Percentiles rank a stretch among this genome's conserved stretches.
Conservation (phyloP, 2,797 vertebrate genomes). For the Lateolabrax maculatus region DNA sequence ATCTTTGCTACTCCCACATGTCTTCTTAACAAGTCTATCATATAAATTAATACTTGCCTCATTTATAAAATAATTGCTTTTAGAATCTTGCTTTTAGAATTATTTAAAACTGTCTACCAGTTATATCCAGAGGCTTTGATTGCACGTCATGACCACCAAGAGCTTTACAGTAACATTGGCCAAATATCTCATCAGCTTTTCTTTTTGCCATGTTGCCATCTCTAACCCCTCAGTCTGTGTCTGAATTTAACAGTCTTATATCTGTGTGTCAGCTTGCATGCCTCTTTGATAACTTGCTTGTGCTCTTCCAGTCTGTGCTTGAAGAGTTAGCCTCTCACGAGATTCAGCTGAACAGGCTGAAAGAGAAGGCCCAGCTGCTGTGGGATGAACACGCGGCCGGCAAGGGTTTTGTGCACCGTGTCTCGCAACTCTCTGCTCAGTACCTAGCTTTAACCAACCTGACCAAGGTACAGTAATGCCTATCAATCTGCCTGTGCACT, state of each 20-base stretch:
- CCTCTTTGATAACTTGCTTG: conserved; percentile 87
- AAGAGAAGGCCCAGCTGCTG: conserved; percentile 96
- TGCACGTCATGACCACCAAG: conserved; percentile 39
- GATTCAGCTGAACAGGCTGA: conserved; percentile 94
- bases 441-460: conserved; percentile 95
- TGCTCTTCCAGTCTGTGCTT: conserved; percentile 96
- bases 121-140: conserved; percentile 22
- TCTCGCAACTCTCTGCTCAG: conserved; percentile 95
- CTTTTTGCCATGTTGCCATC: conserved; percentile 59
- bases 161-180: conserved; percentile 38
- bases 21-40: conserved; percentile 36
- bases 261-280: conserved; percentile 80
- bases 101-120: conserved; percentile 25
- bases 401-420: conserved; percentile 96
- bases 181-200: conserved; percentile 37
- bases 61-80: not conserved
- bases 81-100: conserved; percentile 13
- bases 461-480: conserved; percentile 92
- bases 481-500: conserved; percentile 83
- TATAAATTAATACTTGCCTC: conserved; percentile 12
- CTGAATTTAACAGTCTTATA: conserved; percentile 68
- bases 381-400: conserved; percentile 93
- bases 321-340: conserved; percentile 95
- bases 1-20: conserved; percentile 34
- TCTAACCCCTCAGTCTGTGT: conserved; percentile 66